Conservation (phyloP, 2,113 vertebrate genomes). For the Rhynchomys soricoides region DNA sequence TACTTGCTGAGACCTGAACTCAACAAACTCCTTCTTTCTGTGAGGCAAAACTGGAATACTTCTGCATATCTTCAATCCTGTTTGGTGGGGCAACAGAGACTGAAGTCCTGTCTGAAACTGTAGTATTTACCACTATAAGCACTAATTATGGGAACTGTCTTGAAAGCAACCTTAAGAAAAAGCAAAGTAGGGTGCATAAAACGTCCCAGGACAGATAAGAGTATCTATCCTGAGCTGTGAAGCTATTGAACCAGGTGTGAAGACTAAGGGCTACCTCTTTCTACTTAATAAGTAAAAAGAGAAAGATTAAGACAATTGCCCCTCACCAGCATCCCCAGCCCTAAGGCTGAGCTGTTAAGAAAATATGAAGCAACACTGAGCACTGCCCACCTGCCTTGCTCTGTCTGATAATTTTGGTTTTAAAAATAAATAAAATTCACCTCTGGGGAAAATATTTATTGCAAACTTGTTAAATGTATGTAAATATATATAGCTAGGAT, state of each 20-base stretch:
- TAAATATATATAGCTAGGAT: too few relatives aligned
- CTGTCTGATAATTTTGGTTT: slow-evolving; percentile 18
- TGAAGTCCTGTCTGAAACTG: not conserved
- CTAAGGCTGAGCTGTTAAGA: not conserved
- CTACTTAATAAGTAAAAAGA: not conserved
- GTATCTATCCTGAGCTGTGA: not conserved
- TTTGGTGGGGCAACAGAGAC: not conserved
- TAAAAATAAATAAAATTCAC: slow-evolving; percentile 69
- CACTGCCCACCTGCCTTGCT: slow-evolving; percentile 4
- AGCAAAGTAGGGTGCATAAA: not conserved
- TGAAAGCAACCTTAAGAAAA: not conserved
- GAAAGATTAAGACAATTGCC: not conserved
- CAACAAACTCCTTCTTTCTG: not conserved
- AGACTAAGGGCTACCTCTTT: not conserved
- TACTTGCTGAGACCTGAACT: slow-evolving; percentile 64
- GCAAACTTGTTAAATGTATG: too few relatives aligned
- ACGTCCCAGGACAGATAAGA: not conserved
- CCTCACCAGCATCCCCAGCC: not conserved
- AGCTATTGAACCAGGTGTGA: not conserved
- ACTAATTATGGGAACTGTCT: not conserved
- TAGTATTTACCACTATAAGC: not conserved
- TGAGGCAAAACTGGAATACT: not conserved
- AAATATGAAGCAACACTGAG: not conserved
- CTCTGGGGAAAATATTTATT: not conserved
- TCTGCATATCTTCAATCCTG: not conserved